Evolutionary conservation across 2,797 vertebrate genomes (phyloP), one percentile per base, ranked within the genome.

Genomic region (Ctenopoma multispine): DNA sequence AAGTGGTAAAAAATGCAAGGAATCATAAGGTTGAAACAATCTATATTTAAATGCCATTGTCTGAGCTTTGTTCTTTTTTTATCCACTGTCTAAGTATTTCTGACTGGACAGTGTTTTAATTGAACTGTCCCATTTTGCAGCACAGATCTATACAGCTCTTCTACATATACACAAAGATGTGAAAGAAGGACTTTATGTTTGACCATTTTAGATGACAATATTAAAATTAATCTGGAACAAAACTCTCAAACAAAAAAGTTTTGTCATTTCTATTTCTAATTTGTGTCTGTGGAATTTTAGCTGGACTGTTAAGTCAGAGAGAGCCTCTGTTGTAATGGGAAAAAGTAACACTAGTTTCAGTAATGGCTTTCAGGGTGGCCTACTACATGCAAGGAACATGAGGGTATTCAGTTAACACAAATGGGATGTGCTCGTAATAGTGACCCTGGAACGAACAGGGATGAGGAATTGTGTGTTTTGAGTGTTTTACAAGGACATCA

Each of bases 401-500:
- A 86, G 83, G 90, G 81, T 79, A 92, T 90, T 91, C 87, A 90
- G 80, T 91, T 90, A 82, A 90, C 91, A 92, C 90, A 91, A 92
- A 93, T 89, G 88, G 87, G 89, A 88, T 74, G 77, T 87, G 69
- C 87, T 86, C 73, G 79, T 85, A 91, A 90, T 77, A 72, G 87
- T 87, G 89, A 92, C 87, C 88, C 87, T 50, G 65, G 84, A 90
- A 85, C 75, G 61, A 77, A 90, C 87, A 80, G 83, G 85, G 82
- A 88, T 69, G 82, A 81, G 86, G 85, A 88, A 84, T 86, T 92
- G 91, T 92, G 87, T 85, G 86, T 89, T 91, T 75, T 87, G 88
- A 93, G 89, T 90, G 90, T 91, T 93, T 92, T 88, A 88, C 90
- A 91, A 90, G 88, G 80, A 85, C 89, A 86, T 90, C 85, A 80